phyloP scores from a whole-genome alignment of 2,888 invertebrate genomes.

The Parnassius mnemosyne region DNA sequence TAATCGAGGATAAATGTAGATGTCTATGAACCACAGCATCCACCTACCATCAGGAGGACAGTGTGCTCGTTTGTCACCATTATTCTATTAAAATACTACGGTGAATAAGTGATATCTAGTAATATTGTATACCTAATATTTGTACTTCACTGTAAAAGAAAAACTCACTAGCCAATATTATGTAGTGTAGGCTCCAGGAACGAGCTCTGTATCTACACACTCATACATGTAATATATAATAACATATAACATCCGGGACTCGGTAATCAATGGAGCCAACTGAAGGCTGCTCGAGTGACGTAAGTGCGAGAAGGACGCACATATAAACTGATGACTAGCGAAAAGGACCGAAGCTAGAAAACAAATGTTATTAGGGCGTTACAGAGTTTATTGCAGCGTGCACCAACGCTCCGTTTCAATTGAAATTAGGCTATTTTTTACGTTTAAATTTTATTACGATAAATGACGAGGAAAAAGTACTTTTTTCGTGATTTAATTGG shows the following conservation, averaged over 20 bases:
- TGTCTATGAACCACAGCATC: no score
- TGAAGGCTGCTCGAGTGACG: constrained; percentile 25
- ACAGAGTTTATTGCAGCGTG: constrained; percentile 25
- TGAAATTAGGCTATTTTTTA: constrained; percentile 23
- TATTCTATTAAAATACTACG: no score
- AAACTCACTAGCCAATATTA: no score
- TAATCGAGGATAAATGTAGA: no score
- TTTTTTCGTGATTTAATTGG: no score
- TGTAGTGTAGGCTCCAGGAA: background rate
- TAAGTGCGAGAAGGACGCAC: constrained; percentile 23
- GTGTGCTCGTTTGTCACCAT: no score
- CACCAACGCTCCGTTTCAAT: constrained; percentile 23
- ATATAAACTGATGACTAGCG: constrained; percentile 1
- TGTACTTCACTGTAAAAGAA: no score
- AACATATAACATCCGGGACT: constrained; percentile 21
- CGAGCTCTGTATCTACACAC: background rate
- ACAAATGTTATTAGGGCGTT: constrained; percentile 22
- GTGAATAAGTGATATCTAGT: no score
- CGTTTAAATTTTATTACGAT: constrained; percentile 4
- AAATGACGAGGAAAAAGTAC: background rate
- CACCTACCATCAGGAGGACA: no score
- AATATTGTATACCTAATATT: no score
- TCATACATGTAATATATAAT: background rate
- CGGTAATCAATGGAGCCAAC: constrained; percentile 26
- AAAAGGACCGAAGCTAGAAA: constrained; percentile 5